Evolutionary conservation across 2,797 vertebrate species (phyloP), one percentile per base, ranked within the genome.

Genomic region (Nannoperca obscura): DNA sequence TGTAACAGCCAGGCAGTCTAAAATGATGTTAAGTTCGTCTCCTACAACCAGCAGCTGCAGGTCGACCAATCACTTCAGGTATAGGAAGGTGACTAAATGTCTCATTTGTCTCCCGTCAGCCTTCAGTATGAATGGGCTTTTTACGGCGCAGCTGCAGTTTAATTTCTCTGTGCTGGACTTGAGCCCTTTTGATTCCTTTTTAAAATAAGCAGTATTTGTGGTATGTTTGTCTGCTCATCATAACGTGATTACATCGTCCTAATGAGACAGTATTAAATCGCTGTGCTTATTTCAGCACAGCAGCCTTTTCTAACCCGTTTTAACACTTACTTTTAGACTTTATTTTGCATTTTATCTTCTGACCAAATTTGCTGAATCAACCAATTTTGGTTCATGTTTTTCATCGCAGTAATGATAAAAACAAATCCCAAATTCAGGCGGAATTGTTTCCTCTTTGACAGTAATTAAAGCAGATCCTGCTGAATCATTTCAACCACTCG

Each of bases 401-500:
- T 38, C 11, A 24, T 24, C n/a, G 12, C 12, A 13, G 50, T 52
- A 52, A 24, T 24, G 11, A 52, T 52, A 52, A 10, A 52, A 52
- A 24, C 24, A 5, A 27, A 5, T 27, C 14, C 14, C 15, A 44
- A 44, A 44, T 15, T 24, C 50, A 24, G 50, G 52, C 17, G 44
- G 15, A 46, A 46, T 7, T 46, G 44, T 7, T 5, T 19, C 6
- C 17, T 7, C 6, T 27, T 24, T 49, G 46, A 47, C 38, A 5
- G 4, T 5, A 12, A 20, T 30, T 27, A 6, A 30, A 17, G 3
- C 4, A 19, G 60, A 47, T 40, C 17, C 36, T 7, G 8, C 9
- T 76, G 44, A 67, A 76, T 80, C 47, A 80, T 80, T 76, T 1
- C 66, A 24, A 49, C 38, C 38, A 32, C 4, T 32, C 5, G 30